Conservation (phyloP, 1,140 invertebrate species). For the Metopolophium dirhodum region DNA sequence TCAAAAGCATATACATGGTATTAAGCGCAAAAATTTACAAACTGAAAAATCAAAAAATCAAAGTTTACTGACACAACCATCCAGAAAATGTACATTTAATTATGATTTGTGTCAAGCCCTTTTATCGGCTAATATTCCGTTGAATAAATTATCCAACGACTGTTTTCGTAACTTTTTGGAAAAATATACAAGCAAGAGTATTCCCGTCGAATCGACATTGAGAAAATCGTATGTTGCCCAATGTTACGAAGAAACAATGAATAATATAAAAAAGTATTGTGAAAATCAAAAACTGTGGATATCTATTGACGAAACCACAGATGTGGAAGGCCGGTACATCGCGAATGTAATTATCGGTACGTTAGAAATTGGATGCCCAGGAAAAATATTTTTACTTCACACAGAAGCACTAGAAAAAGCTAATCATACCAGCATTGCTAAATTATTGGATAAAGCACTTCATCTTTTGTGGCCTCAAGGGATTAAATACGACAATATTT, state of each 20-base stretch:
- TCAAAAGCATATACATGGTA: neutral
- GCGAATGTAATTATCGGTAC: conserved; percentile 22
- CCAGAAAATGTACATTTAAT: conserved; percentile 64
- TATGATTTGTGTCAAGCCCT: conserved; percentile 4
- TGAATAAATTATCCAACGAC: neutral
- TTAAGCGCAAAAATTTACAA: neutral
- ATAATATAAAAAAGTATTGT: neutral
- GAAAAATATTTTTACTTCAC: conserved; percentile 36
- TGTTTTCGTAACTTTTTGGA: conserved; percentile 62
- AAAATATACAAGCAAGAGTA: conserved; percentile 72
- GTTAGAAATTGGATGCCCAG: neutral
- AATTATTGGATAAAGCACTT: conserved; percentile 32
- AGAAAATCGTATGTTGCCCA: conserved; percentile 3
- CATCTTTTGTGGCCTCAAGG: conserved; percentile 17
- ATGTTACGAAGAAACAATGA: neutral
- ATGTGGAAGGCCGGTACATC: neutral
- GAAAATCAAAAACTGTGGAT: conserved; percentile 28
- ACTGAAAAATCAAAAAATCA: conserved; percentile 61
- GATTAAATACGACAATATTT: conserved; percentile 2
- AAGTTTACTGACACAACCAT: conserved; percentile 62
- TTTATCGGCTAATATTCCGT: conserved; percentile 5
- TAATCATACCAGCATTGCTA: conserved; percentile 13
- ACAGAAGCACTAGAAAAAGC: conserved; percentile 23
- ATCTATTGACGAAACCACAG: neutral
- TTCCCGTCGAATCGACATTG: neutral